phyloP scores from a whole-genome alignment of 2,113 vertebrate species.

The Pleuronectes platessa region DNA sequence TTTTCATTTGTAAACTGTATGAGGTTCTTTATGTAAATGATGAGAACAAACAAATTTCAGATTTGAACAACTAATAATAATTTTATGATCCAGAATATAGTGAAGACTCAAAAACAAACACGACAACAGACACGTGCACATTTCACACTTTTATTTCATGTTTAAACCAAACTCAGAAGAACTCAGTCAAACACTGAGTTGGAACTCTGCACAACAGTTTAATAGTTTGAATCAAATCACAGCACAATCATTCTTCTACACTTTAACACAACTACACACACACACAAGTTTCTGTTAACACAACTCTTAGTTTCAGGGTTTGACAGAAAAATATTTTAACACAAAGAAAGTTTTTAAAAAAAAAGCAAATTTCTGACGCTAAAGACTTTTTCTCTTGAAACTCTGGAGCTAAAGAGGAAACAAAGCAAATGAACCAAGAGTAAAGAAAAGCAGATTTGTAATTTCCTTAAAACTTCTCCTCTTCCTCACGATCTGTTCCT shows the following conservation, averaged over 20 bases:
- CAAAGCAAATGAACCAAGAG: not conserved
- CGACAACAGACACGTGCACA: not conserved
- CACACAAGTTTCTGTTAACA: not conserved
- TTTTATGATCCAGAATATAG: not conserved
- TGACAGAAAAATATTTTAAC: not conserved
- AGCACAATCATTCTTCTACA: not conserved
- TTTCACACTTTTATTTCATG: conserved; percentile 37
- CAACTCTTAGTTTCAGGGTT: not conserved
- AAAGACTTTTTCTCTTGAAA: not conserved
- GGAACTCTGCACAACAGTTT: not conserved
- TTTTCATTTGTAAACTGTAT: no score
- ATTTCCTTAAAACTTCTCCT: not conserved
- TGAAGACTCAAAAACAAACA: not conserved
- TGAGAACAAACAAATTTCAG: no score
- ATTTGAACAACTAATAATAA: not conserved
- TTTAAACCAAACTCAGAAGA: not conserved
- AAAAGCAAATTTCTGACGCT: not conserved
- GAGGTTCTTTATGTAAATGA: no score
- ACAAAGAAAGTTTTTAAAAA: not conserved
- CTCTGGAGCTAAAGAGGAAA: not conserved
- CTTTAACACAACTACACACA: not conserved
- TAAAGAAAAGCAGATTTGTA: not conserved
- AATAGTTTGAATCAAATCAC: not conserved
- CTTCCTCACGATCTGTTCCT: not conserved
- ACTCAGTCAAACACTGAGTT: no score